Percentiles rank a stretch among this genome's conserved stretches.
These are phyloP conservation scores for Sebastes vulpes DNA, from an alignment of 2,797 vertebrate species.

Conservation along the genomic window DNA sequence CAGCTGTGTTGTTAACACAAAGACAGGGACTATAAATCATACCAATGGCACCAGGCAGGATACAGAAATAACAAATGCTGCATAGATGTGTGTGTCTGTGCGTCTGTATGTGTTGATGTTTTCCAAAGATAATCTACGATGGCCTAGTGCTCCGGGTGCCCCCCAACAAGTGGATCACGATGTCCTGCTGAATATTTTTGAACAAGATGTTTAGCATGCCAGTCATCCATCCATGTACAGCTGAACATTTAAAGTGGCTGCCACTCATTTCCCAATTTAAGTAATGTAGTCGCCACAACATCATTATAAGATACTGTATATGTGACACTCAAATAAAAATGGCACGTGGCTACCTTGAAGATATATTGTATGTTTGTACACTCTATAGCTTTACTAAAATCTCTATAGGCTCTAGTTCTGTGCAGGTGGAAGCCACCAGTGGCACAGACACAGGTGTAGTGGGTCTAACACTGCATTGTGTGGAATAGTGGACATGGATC, in stretches of 20 bases:
- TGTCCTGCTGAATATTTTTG: background rate
- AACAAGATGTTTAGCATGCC: background rate
- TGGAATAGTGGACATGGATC: no score
- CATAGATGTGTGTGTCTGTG: background rate
- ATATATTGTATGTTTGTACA: background rate
- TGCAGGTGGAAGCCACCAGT: no score
- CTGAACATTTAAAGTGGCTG: background rate
- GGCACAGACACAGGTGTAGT: no score
- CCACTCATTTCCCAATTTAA: background rate
- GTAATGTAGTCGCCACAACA: background rate
- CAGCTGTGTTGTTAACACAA: conserved; percentile 26
- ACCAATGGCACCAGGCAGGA: conserved; percentile 21
- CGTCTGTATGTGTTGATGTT: background rate
- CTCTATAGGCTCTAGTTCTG: background rate
- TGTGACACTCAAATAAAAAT: background rate
- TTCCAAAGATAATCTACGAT: background rate
- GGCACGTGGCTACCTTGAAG: background rate
- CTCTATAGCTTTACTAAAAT: background rate
- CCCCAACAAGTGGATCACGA: background rate
- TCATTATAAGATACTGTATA: background rate
- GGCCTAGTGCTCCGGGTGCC: background rate
- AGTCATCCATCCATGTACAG: background rate
- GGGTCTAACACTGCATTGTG: no score
- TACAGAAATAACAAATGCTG: conserved; percentile 52
- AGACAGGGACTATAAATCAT: conserved; percentile 45